Base-by-base conservation (phyloP, 2,113 vertebrate species). In the Arizona elegans region DNA sequence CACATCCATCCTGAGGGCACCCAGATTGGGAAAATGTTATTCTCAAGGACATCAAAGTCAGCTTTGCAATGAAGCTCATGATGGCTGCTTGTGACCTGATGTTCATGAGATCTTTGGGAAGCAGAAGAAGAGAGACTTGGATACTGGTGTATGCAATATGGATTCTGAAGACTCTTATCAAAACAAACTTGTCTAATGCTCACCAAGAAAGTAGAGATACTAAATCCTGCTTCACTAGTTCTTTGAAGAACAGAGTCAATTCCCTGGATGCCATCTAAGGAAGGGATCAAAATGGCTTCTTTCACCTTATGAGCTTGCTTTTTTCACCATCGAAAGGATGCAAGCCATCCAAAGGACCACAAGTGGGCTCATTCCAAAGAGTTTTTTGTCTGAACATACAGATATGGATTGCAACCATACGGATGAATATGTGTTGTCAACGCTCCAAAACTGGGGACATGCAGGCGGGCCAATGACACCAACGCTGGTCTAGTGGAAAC, bases 51-150 rank as follows among this genome's bases (percentile, higher is more conserved):
- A 2, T 92, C 94, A 93, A 88, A 89, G 91, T 93, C 93, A 93
- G 81, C 86, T 1, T 58, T 9, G 1, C 53, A 90, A 86, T 2
- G 15, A 38, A 19, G 26, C 19, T 12, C 2, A 8, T 6, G 54
- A 12, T 50, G 7, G 1, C 47, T 7, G 58, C 19, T 24, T 8
- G 21, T 19, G 26, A 24, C 24, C 56, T 1, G 7, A 10, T 38
- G 54, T 0, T 21, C 1, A 43, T 0, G 0, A 90, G 89, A 0
- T 0, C 0, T 0, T 7, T 17, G 58, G 53, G 58, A 26, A 59
- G 54, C 12, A 5, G 23, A 54, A 65, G 88, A 38, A 26, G 2
- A 23, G 43, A n/a, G 26, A 53, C 33, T 52, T 11, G 21, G 54
- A 8, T 9, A 8, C 13, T n/a, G 50, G 21, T 2, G 26, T 59